These are phyloP conservation scores for Drosophila dunni DNA, from an alignment of 1,140 invertebrate genomes.

Conservation along the genomic window DNA sequence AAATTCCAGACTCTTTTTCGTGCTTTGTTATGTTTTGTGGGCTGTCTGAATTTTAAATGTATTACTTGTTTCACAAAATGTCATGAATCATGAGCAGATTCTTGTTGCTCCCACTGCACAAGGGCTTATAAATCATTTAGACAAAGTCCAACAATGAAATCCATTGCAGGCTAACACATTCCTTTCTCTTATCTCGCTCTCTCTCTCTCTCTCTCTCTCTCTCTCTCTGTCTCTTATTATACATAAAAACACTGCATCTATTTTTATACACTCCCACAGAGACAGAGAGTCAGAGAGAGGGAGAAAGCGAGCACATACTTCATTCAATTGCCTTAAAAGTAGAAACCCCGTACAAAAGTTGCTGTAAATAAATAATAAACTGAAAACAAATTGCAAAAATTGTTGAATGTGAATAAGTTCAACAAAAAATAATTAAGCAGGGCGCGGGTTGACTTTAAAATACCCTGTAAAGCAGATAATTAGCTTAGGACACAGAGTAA, in stretches of 20 bases:
- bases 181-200: not conserved
- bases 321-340: conserved; percentile 58
- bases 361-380: conserved; percentile 69
- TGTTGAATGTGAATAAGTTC: not conserved
- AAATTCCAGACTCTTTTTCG: conserved; percentile 11
- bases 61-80: conserved; percentile 11
- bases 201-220: not conserved
- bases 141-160: conserved; percentile 24
- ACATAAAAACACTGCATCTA: not conserved
- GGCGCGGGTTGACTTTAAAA: not conserved
- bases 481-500: not conserved
- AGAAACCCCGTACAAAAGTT: conserved; percentile 52
- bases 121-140: conserved; percentile 64
- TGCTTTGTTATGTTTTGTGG: too few relatives aligned
- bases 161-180: conserved; percentile 1
- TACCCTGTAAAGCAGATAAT: not conserved
- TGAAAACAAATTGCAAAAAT: conserved; percentile 55
- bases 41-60: conserved; percentile 19
- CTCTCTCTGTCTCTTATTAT: not conserved
- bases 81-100: conserved; percentile 25
- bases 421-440: not conserved
- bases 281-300: not conserved
- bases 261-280: conserved; percentile 3
- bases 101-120: not conserved
- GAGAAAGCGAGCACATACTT: conserved; percentile 19